A percentile compares a stretch with the other conserved stretches of the same genome.
Evolutionary conservation across 2,888 invertebrate species (phyloP).

Genomic region (Axea sp.): DNA sequence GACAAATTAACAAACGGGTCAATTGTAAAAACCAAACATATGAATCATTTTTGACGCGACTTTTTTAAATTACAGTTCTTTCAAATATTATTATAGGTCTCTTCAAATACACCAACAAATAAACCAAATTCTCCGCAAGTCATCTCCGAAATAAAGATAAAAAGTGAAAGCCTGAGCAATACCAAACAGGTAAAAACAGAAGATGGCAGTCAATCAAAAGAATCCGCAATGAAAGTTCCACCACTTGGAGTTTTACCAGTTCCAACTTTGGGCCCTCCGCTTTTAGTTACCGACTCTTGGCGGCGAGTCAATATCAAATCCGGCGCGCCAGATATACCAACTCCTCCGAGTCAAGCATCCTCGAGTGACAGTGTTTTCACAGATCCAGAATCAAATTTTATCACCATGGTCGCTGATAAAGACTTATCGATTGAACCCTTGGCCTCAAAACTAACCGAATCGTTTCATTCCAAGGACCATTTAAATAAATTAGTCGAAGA

Average conservation of each 20-base stretch:
- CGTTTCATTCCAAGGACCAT: too few species aligned
- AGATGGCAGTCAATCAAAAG: constrained; percentile 1
- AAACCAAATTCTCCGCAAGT: too few species aligned
- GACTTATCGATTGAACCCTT: constrained; percentile 7
- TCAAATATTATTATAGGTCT: constrained; percentile 18
- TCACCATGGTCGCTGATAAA: constrained; percentile 80
- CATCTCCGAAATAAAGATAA: constrained; percentile 8
- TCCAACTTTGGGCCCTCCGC: constrained; percentile 66
- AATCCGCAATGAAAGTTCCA: constrained; percentile 49
- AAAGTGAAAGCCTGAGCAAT: constrained; percentile 28
- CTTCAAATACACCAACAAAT: background rate
- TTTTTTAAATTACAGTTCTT: too few species aligned
- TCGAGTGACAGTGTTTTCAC: constrained; percentile 88
- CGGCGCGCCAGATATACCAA: constrained; percentile 71
- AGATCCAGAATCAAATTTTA: constrained; percentile 81
- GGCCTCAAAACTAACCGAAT: constrained; percentile 6
- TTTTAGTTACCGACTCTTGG: constrained; percentile 79
- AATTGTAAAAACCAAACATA: too few species aligned
- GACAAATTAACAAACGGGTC: too few species aligned
- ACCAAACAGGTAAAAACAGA: constrained; percentile 42
- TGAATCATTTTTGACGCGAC: too few species aligned
- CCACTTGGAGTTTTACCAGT: constrained; percentile 62
- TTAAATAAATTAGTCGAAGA: too few species aligned
- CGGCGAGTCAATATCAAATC: constrained; percentile 74
- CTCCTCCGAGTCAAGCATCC: constrained; percentile 81